Evolutionary conservation across 64 coral and sea anemone genomes (phyloP), one percentile per base, ranked within the genome.

Genomic region (Montipora cactus): DNA sequence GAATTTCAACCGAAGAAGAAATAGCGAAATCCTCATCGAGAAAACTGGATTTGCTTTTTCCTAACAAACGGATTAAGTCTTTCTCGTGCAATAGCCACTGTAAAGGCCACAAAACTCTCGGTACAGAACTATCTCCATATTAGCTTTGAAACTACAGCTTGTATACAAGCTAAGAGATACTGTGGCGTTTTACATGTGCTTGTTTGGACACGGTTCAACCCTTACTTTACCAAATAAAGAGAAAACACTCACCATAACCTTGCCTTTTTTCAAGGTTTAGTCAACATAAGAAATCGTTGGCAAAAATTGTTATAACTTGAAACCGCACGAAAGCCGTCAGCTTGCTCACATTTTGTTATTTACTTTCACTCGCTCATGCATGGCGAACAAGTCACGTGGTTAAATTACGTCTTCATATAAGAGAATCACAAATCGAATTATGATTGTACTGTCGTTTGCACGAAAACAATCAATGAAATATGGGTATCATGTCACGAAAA

Each of bases 321-420:
- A 57, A 11, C 53, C 53, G 61, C 14, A 70, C 19, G 7, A 46
- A 75, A 13, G 3, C 8, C 61, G 12, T 15, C 15, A n/a, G 1
- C 16, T 19, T 50, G 7, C 19, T 67, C 45, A 23, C 15, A 71
- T 50, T 19, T 11, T 50, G 21, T 22, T 86, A 70, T 86, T 86
- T 86, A 86, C 82, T 45, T 85, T 45, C 50, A 78, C 45, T 19
- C 47, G 76, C 10, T 28, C 62, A 14, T 71, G 67, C 62, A 86
- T 86, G 82, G 82, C 82, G 82, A 47, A 14, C 76, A 71, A 19
- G 82, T 86, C 82, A 86, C 82, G 82, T 86, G 82, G 66, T 71
- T 1, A 13, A 3, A 19, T 14, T 50, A 49, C 12, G 12, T 14
- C 8, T 86, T 69, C 64, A 86, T 52, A 86, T 86, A 86, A 49